Evolutionary conservation across 2,797 vertebrate species (phyloP).

Genomic region (Xiphophorus birchmanni): DNA sequence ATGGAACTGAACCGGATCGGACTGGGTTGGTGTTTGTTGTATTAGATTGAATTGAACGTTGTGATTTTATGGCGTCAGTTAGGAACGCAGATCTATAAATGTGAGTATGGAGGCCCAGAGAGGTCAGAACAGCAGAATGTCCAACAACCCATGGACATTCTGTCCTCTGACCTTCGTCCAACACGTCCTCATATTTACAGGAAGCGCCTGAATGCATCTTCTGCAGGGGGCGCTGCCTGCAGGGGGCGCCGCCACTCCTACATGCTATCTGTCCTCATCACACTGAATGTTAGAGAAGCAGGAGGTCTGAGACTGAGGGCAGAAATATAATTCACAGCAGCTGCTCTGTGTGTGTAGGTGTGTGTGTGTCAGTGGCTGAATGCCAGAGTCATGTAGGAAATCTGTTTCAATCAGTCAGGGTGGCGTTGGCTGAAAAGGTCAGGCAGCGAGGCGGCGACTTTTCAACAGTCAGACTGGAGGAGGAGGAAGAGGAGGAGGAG

Average conservation of each 20-base stretch:
- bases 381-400: constrained; percentile 43
- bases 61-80: too few species aligned
- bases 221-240: too few species aligned
- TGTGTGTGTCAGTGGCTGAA: constrained; percentile 14
- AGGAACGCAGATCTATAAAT: background rate
- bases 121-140: background rate
- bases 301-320: constrained; percentile 10
- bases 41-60: background rate
- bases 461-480: constrained; percentile 1
- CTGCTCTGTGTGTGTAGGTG: background rate
- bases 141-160: background rate
- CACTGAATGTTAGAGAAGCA: background rate
- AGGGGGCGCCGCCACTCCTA: background rate
- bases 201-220: background rate
- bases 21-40: background rate
- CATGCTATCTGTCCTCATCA: too few species aligned
- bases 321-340: constrained; percentile 33
- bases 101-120: background rate
- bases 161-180: background rate
- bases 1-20: background rate
- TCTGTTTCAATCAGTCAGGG: constrained; percentile 49
- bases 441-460: constrained; percentile 7
- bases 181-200: background rate
- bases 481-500: background rate
- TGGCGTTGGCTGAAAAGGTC: constrained; percentile 47